These are phyloP conservation scores for Propithecus perrieri DNA, from an alignment of 2,797 vertebrate genomes.

Conservation along the genomic window DNA sequence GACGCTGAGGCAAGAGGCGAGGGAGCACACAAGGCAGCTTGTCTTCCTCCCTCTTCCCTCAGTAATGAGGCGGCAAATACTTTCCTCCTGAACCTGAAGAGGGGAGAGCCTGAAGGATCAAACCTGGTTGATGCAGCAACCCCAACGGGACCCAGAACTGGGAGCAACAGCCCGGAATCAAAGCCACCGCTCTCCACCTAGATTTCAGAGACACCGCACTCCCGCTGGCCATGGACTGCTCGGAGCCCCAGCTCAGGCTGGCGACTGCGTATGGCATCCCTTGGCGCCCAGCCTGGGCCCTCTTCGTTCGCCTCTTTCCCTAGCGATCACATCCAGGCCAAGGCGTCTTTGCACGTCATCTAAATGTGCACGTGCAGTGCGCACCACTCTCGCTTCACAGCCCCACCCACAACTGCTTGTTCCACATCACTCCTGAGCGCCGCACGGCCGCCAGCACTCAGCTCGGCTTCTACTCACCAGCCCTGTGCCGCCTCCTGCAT, in stretches of 20 bases:
- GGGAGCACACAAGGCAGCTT: not conserved
- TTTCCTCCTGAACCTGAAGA: not conserved
- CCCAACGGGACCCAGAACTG: not conserved
- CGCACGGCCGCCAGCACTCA: not conserved
- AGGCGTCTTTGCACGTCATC: not conserved
- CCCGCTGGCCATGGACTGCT: not conserved
- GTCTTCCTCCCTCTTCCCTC: not conserved
- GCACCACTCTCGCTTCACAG: accelerated
- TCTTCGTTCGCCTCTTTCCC: not conserved
- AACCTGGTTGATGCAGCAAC: not conserved
- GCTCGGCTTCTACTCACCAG: too few relatives aligned
- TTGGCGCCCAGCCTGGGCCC: not conserved
- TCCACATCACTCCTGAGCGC: too few relatives aligned
- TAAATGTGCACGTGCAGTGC: too few relatives aligned
- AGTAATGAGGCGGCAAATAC: not conserved
- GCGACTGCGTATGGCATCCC: accelerated
- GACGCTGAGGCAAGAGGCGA: not conserved
- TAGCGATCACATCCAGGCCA: not conserved
- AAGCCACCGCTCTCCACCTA: not conserved
- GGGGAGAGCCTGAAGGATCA: not conserved
- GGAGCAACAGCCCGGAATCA: not conserved
- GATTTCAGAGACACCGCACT: not conserved
- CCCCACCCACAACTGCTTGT: accelerated
- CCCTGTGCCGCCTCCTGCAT: too few relatives aligned
- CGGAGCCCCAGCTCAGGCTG: not conserved